Evolutionary conservation across 2,113 vertebrate genomes (phyloP).

Genomic region (Lanius ludovicianus): DNA sequence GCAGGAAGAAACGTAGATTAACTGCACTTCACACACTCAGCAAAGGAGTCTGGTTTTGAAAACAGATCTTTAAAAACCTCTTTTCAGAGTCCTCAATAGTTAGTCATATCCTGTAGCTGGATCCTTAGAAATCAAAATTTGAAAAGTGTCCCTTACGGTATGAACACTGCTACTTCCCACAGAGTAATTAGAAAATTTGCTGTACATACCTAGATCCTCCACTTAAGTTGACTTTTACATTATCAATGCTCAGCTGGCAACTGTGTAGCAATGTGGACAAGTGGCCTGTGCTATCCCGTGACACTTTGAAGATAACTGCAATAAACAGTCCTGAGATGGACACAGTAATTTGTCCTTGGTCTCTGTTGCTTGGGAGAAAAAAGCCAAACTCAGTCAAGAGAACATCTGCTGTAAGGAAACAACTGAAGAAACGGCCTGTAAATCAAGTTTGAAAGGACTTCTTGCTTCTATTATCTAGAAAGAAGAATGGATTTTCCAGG

Average conservation of each 20-base stretch:
- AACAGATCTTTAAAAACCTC: neutral
- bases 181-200: neutral
- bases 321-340: constrained; percentile 63
- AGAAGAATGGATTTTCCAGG: neutral
- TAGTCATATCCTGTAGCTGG: neutral
- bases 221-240: constrained; percentile 12
- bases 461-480: neutral
- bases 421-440: neutral
- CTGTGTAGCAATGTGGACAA: constrained; percentile 22
- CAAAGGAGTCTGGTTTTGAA: neutral
- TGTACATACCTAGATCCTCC: neutral
- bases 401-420: neutral
- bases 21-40: neutral
- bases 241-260: constrained; percentile 18
- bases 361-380: constrained; percentile 39
- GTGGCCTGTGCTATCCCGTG: neutral
- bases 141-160: neutral
- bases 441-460: constrained; percentile 16
- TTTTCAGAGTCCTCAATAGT: neutral
- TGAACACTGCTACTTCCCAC: neutral
- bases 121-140: neutral
- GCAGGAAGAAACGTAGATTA: neutral
- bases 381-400: neutral
- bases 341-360: constrained; percentile 49
- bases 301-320: neutral